A percentile compares a stretch with the other conserved stretches of the same genome.
Conservation (phyloP, 2,888 invertebrate species). For the Trachelus iudaicus region DNA sequence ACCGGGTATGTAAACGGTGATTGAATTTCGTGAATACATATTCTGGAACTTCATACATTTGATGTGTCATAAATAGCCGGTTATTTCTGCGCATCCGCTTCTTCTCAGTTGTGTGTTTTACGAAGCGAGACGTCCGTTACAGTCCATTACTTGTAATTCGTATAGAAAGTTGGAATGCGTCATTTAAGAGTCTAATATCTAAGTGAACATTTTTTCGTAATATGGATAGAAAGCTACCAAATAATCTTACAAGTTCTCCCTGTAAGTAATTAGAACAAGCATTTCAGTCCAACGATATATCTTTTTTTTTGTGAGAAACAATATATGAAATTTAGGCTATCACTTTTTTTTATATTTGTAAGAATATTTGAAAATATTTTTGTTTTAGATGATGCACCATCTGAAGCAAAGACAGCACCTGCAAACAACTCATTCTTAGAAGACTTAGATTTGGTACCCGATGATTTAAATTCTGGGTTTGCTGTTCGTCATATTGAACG, state of each 20-base stretch:
- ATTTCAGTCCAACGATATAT: not conserved
- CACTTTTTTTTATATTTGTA: not conserved
- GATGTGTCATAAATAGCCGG: not conserved
- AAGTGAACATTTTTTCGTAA: not conserved
- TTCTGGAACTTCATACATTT: not conserved
- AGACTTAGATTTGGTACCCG: conserved; percentile 45
- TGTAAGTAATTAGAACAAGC: not conserved
- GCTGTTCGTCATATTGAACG: conserved; percentile 30
- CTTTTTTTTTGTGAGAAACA: not conserved
- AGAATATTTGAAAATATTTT: not conserved
- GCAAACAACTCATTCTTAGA: conserved; percentile 53
- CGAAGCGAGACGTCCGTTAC: not conserved
- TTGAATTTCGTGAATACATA: not conserved
- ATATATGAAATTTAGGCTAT: not conserved
- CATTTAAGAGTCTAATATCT: not conserved
- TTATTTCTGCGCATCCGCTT: not conserved
- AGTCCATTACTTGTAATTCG: not conserved
- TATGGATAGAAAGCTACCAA: not conserved
- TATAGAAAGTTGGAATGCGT: not conserved
- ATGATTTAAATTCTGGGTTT: conserved; percentile 26
- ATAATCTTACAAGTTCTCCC: not conserved
- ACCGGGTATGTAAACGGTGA: not conserved
- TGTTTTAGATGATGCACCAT: not conserved
- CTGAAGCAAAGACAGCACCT: not conserved
- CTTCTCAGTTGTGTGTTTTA: not conserved